Evolutionary conservation across 2,797 vertebrate species (phyloP).

Genomic region (Rhinoraja longicauda): DNA sequence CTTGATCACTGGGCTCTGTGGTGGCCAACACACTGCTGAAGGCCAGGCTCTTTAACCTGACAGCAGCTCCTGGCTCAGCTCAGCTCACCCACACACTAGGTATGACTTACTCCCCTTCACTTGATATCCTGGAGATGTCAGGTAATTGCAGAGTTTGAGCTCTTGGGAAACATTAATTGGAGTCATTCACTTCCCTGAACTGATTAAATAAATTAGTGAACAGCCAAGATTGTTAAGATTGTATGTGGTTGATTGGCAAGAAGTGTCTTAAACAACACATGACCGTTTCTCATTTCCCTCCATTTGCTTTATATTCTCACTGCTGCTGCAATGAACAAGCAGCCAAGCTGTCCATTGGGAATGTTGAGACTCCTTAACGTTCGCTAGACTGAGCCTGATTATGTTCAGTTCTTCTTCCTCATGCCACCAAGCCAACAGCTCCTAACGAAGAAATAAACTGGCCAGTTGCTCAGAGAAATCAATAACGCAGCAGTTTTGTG

Average conservation of each 20-base stretch:
- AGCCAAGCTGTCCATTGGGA: neutral
- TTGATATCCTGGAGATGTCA: neutral
- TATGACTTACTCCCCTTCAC: neutral
- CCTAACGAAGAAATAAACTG: neutral
- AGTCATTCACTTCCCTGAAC: slow-evolving; percentile 17
- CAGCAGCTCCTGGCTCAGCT: no score
- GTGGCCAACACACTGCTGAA: neutral
- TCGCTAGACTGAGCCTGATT: neutral
- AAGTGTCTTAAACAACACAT: neutral
- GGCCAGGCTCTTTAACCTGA: neutral
- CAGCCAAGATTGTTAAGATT: neutral
- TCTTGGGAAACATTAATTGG: slow-evolving; percentile 20
- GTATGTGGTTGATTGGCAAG: no score
- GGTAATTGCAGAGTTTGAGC: slow-evolving; percentile 14
- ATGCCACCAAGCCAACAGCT: neutral
- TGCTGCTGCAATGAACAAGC: slow-evolving; percentile 1
- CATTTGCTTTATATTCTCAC: neutral
- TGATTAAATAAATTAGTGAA: slow-evolving; percentile 8
- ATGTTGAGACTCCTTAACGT: no score
- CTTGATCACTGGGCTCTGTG: no score
- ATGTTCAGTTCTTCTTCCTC: neutral
- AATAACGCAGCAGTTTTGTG: neutral
- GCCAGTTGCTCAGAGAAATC: neutral
- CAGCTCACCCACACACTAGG: no score
- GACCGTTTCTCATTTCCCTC: neutral